These are phyloP conservation scores for Osmerus eperlanus DNA, from an alignment of 2,113 vertebrate species.

Conservation along the genomic window DNA sequence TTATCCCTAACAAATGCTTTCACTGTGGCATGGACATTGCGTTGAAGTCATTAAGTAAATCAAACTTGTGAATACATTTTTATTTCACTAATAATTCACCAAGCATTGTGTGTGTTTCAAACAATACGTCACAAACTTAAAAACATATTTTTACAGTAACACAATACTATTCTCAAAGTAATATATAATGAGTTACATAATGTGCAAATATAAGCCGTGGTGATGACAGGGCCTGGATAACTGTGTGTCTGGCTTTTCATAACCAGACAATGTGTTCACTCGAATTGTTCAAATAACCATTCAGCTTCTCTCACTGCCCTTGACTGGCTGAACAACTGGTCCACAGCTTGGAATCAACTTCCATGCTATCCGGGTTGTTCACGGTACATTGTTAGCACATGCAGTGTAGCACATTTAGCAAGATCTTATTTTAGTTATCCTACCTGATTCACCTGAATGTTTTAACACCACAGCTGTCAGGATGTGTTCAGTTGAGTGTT, in stretches of 20 bases:
- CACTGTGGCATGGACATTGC: too few species aligned
- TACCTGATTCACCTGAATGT: neutral
- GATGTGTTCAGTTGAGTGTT: neutral
- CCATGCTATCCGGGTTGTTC: constrained; percentile 25
- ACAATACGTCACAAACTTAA: too few species aligned
- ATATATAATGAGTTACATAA: too few species aligned
- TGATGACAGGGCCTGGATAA: too few species aligned
- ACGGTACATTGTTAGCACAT: constrained; percentile 5
- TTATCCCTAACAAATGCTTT: too few species aligned
- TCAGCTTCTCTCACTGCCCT: constrained; percentile 12
- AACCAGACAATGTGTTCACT: constrained; percentile 13
- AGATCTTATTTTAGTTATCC: neutral
- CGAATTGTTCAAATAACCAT: constrained; percentile 29
- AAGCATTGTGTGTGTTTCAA: too few species aligned
- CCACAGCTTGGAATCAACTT: constrained; percentile 8
- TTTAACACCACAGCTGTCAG: constrained; percentile 1
- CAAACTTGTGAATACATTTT: too few species aligned
- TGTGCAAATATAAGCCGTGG: too few species aligned
- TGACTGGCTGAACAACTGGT: constrained; percentile 5
- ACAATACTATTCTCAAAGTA: too few species aligned
- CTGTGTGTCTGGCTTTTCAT: neutral
- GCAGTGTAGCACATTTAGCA: neutral
- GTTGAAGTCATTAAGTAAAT: too few species aligned
- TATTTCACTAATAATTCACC: too few species aligned
- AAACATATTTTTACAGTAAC: too few species aligned